These are phyloP conservation scores for Yoshiicerus persimilis DNA, from an alignment of 1,140 invertebrate genomes.

Conservation along the genomic window DNA sequence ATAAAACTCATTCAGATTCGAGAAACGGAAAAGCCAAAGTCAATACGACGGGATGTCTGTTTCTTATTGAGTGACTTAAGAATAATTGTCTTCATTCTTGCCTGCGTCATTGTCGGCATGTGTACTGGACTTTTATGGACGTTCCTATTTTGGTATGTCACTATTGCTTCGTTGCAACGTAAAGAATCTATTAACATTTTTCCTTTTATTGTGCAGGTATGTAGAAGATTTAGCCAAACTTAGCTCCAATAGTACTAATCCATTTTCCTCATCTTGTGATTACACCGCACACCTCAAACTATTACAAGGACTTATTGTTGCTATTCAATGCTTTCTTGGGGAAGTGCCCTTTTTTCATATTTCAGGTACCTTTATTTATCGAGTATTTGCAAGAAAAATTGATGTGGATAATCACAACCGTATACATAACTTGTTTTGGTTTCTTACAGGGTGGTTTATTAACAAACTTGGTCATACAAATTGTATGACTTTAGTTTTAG, in stretches of 20 bases:
- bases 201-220: conserved; percentile 55
- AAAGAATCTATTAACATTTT: background rate
- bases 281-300: conserved; percentile 68
- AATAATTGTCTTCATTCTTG: conserved; percentile 69
- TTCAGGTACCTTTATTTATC: too few relatives aligned
- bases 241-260: background rate
- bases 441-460: conserved; percentile 65
- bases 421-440: conserved; percentile 35
- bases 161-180: background rate
- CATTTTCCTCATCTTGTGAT: conserved; percentile 51
- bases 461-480: conserved; percentile 79
- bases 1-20: conserved; percentile 33
- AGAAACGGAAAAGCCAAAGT: conserved; percentile 47
- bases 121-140: conserved; percentile 86
- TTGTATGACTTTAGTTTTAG: conserved; percentile 78
- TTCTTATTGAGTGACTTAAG: conserved; percentile 64
- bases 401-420: too few relatives aligned
- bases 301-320: conserved; percentile 74
- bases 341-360: conserved; percentile 87
- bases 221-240: conserved; percentile 67
- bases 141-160: conserved; percentile 71
- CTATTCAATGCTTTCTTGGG: conserved; percentile 80
- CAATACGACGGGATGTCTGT: conserved; percentile 59
- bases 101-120: conserved; percentile 78
- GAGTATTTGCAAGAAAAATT: too few relatives aligned